These are phyloP conservation scores for Pherbina coryleti DNA, from an alignment of 2,888 invertebrate species.

Conservation along the genomic window DNA sequence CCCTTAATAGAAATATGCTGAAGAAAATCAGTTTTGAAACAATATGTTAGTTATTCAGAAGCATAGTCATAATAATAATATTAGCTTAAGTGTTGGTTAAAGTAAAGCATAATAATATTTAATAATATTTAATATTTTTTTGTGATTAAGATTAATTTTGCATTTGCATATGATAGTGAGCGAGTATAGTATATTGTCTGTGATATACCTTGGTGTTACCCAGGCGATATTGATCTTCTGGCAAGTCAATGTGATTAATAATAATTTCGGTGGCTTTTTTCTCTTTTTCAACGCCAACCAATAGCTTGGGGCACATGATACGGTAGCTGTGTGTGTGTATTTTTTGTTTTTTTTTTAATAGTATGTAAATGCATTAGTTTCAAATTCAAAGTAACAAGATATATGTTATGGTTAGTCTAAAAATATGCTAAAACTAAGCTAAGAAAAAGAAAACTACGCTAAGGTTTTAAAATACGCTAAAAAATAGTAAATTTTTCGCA, in stretches of 20 bases:
- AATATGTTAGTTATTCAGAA: background rate
- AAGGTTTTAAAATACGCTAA: background rate
- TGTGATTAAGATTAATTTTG: background rate
- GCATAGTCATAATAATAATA: background rate
- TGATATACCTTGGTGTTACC: constrained; percentile 94
- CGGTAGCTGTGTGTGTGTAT: constrained; percentile 85
- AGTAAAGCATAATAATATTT: background rate
- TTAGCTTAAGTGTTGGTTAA: background rate
- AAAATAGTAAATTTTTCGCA: background rate
- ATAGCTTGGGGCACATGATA: constrained; percentile 95
- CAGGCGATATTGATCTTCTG: constrained; percentile 92
- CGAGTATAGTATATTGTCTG: constrained; percentile 57
- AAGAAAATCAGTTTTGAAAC: background rate
- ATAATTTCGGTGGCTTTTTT: constrained; percentile 86
- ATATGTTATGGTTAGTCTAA: background rate
- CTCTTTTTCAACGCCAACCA: constrained; percentile 70
- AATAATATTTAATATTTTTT: background rate
- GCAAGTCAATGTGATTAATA: constrained; percentile 86
- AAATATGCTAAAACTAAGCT: background rate
- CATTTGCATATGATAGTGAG: constrained; percentile 2
- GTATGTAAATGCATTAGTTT: constrained; percentile 11
- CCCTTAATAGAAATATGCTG: too few species aligned
- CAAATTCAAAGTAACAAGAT: background rate
- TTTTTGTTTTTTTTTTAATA: background rate
- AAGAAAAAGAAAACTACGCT: background rate